phyloP scores from a whole-genome alignment of 2,888 invertebrate genomes.

The Eremobia ochroleuca region DNA sequence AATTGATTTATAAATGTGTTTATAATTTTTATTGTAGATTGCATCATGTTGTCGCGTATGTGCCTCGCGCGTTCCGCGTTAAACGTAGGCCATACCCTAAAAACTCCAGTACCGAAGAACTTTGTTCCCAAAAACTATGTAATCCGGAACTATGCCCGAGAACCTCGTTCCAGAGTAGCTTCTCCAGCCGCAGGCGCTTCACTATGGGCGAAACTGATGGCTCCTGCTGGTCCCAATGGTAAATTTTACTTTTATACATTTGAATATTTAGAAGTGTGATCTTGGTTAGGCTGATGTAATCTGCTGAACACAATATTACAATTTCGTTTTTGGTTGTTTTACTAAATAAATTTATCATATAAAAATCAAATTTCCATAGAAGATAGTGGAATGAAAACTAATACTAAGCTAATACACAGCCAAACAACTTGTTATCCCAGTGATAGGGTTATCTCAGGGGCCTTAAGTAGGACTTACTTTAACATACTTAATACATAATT shows the following conservation, averaged over 20 bases:
- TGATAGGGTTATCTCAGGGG: not conserved
- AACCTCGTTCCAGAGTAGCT: constrained; percentile 84
- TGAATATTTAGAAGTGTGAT: not conserved
- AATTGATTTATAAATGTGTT: not conserved
- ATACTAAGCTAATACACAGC: not conserved
- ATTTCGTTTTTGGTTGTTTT: not conserved
- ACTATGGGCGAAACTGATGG: constrained; percentile 94
- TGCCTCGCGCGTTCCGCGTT: constrained; percentile 83
- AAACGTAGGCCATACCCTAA: constrained; percentile 81
- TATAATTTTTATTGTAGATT: constrained; percentile 67
- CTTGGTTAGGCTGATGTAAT: not conserved
- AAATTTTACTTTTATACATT: constrained; percentile 62
- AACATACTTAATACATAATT: too few relatives aligned
- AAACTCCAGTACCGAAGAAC: constrained; percentile 85
- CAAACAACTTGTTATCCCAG: too few relatives aligned
- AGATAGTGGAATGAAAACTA: not conserved
- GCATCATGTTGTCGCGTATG: constrained; percentile 89
- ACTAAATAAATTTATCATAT: not conserved
- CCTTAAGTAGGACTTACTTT: too few relatives aligned
- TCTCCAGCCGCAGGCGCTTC: constrained; percentile 80
- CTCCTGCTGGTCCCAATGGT: constrained; percentile 95
- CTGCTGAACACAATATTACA: not conserved
- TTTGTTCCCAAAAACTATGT: constrained; percentile 87
- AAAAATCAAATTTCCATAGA: not conserved
- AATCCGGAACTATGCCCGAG: constrained; percentile 90